A percentile compares a stretch with the other conserved stretches of the same genome.
Evolutionary conservation across 2,797 vertebrate species (phyloP).

Genomic region (Clarias laeviceps): DNA sequence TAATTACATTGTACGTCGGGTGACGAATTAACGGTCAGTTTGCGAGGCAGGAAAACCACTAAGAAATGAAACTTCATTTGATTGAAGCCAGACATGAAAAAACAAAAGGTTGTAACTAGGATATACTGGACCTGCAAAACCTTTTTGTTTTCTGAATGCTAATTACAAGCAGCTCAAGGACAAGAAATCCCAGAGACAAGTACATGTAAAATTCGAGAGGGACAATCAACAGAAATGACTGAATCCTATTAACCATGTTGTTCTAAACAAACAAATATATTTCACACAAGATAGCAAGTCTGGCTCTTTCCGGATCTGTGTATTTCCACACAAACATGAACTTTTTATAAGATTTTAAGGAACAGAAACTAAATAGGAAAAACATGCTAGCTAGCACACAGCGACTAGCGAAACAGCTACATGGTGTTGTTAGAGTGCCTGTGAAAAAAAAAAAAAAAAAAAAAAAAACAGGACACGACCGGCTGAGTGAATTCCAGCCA

Average conservation of each 20-base stretch:
- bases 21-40: too few species aligned
- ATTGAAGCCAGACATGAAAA: too few species aligned
- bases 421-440: background rate
- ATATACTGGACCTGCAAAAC: background rate
- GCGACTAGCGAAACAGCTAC: background rate
- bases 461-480: conserved; percentile 11
- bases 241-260: background rate
- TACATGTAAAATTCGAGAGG: background rate
- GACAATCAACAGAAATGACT: background rate
- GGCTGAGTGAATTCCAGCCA: conserved; percentile 71
- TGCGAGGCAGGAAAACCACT: too few species aligned
- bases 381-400: background rate
- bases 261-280: background rate
- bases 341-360: background rate
- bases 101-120: background rate
- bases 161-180: background rate
- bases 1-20: too few species aligned
- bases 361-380: too few species aligned
- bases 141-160: background rate
- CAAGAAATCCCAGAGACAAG: background rate
- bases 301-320: background rate
- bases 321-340: background rate
- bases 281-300: background rate
- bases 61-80: too few species aligned
- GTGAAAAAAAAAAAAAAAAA: background rate